These are phyloP conservation scores for Platycheirus albimanus DNA, from an alignment of 2,888 invertebrate genomes.

Conservation along the genomic window DNA sequence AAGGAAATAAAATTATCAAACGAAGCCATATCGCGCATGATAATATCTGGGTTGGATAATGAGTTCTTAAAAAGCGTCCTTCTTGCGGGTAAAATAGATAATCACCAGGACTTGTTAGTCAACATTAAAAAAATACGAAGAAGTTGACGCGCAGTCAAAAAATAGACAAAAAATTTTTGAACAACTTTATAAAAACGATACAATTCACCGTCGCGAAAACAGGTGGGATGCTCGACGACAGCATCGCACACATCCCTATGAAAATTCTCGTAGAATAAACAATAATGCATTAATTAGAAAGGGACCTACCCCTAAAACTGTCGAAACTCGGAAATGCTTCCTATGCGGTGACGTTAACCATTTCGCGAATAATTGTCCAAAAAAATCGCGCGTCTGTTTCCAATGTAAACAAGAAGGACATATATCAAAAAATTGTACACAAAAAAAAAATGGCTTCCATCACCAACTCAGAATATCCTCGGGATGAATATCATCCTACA, in stretches of 20 bases:
- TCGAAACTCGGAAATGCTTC: background rate
- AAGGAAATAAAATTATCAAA: constrained; percentile 4
- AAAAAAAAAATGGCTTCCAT: background rate
- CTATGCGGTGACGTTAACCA: background rate
- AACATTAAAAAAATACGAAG: background rate
- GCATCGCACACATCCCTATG: background rate
- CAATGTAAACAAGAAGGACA: constrained; percentile 1
- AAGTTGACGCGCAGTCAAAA: background rate
- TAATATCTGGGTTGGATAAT: background rate
- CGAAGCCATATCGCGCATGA: background rate
- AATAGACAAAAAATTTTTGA: background rate
- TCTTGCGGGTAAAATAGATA: background rate
- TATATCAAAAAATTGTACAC: background rate
- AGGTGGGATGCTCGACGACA: background rate
- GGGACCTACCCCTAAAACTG: background rate
- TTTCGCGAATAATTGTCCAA: background rate
- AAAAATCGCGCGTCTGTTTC: constrained; percentile 3
- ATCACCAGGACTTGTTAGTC: background rate
- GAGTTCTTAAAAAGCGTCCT: background rate
- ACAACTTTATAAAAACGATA: background rate
- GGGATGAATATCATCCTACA: background rate
- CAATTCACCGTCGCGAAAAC: background rate
- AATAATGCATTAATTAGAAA: background rate
- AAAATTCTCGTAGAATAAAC: background rate
- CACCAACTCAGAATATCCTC: background rate